Base-by-base conservation (phyloP, 2,113 vertebrate genomes). In the Eclectus roratus region DNA sequence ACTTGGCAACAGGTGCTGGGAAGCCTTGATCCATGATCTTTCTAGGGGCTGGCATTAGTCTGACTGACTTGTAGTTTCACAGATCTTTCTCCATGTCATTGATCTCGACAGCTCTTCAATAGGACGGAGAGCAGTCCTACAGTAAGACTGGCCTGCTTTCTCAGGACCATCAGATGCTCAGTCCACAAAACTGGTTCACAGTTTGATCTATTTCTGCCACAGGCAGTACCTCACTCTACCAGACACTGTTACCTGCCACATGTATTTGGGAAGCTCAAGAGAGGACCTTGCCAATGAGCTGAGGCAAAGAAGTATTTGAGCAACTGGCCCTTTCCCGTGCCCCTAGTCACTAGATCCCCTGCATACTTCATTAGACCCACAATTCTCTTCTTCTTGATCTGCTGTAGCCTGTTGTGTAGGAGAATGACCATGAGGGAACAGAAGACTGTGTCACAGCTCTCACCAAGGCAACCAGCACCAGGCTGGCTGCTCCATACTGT, bases 271-370 rank as follows among this genome's bases (percentile, higher is more conserved):
- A 86, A 13, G 10, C n/a, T n/a, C 16, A 25, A 47, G 35, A 55
- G 23, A 60, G 19, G 52, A 64, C 20, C 13, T 76, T 2, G 1
- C 2, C 29, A 13, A 60, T 50, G 29, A 76, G 24, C 3, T 63
- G n/a, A 64, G 17, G 60, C 25, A 81, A 74, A 68, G 20, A 35
- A 60, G 33, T 5, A 20, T 58, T 46, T 0, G 0, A 66, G 49
- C 14, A 56, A 23, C 41, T n/a, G n/a, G 12, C 3, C 9, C 31
- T 80, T 77, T 73, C 14, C 31, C 27, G 12, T 25, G 15, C 58
- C 31, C 31, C 61, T 61, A 63, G 44, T 64, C 52, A 35, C 29
- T 52, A 76, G 19, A 17, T 70, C 2, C 4, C 29, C 39, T 37
- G 13, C 17, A 79, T 37, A 13, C 39, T 49, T 77, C 37, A 52